These are phyloP conservation scores for Phallusia fumigata DNA, from an alignment of 23 tunicate genomes.

Conservation along the genomic window DNA sequence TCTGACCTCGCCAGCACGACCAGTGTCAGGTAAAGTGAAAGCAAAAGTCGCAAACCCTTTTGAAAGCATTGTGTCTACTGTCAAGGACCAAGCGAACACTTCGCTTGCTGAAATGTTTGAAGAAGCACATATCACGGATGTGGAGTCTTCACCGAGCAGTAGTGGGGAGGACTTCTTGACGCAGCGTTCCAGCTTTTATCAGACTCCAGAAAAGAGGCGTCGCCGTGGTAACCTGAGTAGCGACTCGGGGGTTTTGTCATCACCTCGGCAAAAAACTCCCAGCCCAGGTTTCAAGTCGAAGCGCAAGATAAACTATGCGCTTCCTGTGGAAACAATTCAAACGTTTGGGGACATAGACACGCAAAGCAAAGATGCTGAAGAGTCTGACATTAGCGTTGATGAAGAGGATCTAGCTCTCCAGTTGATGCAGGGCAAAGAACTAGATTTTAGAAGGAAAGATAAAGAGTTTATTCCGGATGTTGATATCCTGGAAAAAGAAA, in stretches of 20 bases:
- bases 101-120: conserved; percentile 8
- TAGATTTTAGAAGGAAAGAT: background rate
- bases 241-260: background rate
- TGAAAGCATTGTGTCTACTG: background rate
- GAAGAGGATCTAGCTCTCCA: conserved; percentile 30
- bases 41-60: background rate
- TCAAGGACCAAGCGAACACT: background rate
- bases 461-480: background rate
- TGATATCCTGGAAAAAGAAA: background rate
- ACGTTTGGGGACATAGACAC: too few relatives aligned
- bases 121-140: background rate
- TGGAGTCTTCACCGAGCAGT: background rate
- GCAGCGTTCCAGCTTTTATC: background rate
- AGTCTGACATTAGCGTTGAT: background rate
- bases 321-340: background rate
- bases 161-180: background rate
- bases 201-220: conserved; percentile 1
- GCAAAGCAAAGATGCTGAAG: background rate
- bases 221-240: background rate
- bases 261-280: background rate
- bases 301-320: background rate
- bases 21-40: background rate
- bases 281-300: background rate
- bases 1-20: background rate
- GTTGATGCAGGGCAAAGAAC: background rate